Percentiles rank a stretch among this genome's conserved stretches.
Evolutionary conservation across 1,140 invertebrate species (phyloP).

Genomic region (Lepidurus packardi): DNA sequence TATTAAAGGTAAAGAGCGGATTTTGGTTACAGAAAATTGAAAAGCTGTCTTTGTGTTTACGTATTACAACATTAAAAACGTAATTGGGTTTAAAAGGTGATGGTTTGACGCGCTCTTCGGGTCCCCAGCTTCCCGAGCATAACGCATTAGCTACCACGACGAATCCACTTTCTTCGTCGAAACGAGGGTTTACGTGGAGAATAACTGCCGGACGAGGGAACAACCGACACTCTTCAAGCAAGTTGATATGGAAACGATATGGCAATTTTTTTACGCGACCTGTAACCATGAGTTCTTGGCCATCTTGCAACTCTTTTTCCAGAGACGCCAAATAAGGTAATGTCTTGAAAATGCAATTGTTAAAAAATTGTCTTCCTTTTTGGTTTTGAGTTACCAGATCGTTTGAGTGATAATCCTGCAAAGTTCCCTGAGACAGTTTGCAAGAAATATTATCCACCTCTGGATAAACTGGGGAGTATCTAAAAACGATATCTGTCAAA

Average conservation of each 20-base stretch:
- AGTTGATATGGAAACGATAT: neutral
- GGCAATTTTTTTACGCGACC: neutral
- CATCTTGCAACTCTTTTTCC: neutral
- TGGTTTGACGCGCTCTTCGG: neutral
- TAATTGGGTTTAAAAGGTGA: conserved; percentile 13
- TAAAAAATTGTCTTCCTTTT: neutral
- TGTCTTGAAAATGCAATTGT: neutral
- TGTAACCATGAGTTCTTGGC: neutral
- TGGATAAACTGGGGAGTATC: neutral
- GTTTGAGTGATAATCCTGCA: neutral
- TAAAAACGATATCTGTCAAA: neutral
- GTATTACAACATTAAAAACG: neutral
- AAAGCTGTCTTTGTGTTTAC: neutral
- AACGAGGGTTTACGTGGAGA: neutral
- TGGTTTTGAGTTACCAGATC: neutral
- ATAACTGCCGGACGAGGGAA: neutral
- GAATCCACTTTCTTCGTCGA: neutral
- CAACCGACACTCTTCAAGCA: neutral
- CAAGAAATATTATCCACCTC: neutral
- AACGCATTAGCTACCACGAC: neutral
- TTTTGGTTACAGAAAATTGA: neutral
- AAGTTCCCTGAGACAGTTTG: neutral
- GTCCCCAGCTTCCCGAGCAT: neutral
- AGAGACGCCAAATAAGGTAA: neutral
- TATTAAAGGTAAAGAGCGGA: neutral